These are phyloP conservation scores for Pollenia labialis DNA, from an alignment of 2,888 invertebrate species.

Conservation along the genomic window DNA sequence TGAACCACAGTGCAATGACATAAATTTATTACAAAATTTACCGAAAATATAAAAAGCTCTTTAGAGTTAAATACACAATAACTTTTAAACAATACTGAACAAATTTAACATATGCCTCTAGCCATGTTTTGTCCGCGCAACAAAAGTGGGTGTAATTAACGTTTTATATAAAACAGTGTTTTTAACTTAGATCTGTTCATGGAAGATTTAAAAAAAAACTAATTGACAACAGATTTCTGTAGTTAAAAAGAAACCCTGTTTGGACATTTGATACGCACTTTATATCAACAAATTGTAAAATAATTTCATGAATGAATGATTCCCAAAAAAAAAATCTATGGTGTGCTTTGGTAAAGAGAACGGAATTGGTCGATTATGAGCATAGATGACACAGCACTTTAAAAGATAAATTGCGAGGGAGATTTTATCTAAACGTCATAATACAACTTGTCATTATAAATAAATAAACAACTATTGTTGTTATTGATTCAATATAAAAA, in stretches of 20 bases:
- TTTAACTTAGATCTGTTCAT: background rate
- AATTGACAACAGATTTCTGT: background rate
- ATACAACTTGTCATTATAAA: constrained; percentile 26
- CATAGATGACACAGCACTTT: constrained; percentile 4
- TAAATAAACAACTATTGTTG: too few species aligned
- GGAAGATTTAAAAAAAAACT: background rate
- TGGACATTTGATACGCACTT: background rate
- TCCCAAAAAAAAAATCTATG: background rate
- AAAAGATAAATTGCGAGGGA: background rate
- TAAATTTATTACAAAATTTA: too few species aligned
- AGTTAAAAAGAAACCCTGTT: background rate
- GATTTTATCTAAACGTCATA: constrained; percentile 12
- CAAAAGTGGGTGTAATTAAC: constrained; percentile 1
- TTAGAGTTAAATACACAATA: too few species aligned
- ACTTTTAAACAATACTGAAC: too few species aligned
- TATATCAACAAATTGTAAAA: background rate
- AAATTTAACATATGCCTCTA: background rate
- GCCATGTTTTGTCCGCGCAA: background rate
- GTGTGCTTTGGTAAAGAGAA: background rate
- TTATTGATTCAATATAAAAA: too few species aligned
- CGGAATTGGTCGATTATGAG: background rate
- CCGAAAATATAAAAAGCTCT: too few species aligned
- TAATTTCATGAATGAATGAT: constrained; percentile 18
- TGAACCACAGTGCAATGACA: too few species aligned
- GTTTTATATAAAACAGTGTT: background rate